phyloP scores from a whole-genome alignment of 53 echinoderm and acorn worm species.

The Stichopus horrens region DNA sequence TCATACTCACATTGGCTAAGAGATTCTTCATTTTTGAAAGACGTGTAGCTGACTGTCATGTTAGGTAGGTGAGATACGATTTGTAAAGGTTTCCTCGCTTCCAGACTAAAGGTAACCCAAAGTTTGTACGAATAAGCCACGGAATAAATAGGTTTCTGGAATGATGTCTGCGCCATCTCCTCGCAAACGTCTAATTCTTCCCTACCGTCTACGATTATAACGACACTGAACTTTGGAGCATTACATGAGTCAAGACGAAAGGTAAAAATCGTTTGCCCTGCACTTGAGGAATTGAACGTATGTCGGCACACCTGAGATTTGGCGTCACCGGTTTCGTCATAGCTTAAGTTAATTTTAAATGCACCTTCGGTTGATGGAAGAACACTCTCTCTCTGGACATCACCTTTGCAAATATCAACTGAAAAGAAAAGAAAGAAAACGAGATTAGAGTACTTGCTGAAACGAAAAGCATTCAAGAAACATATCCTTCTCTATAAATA shows the following conservation, averaged over 20 bases:
- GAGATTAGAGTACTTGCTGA: background rate
- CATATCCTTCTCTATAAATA: no score
- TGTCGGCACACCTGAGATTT: background rate
- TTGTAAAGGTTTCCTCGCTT: background rate
- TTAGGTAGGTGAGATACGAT: slow-evolving; percentile 24
- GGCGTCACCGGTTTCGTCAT: slow-evolving; percentile 16
- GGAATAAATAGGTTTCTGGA: slow-evolving; percentile 43
- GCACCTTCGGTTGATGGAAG: slow-evolving; percentile 39
- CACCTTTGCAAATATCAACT: slow-evolving; percentile 44
- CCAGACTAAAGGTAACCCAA: slow-evolving; percentile 22
- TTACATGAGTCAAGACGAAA: slow-evolving; percentile 31
- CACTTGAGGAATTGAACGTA: slow-evolving; percentile 25
- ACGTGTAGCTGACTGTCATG: slow-evolving; percentile 26
- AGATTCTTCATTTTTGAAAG: slow-evolving; percentile 35
- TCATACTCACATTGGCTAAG: slow-evolving; percentile 27
- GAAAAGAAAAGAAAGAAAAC: background rate
- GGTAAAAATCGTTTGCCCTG: slow-evolving; percentile 12
- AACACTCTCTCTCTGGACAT: slow-evolving; percentile 17
- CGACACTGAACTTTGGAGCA: slow-evolving; percentile 2
- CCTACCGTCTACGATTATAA: slow-evolving; percentile 10
- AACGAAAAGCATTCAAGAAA: no score
- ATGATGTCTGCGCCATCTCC: slow-evolving; percentile 26
- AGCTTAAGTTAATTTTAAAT: slow-evolving; percentile 25
- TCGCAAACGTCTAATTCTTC: slow-evolving; percentile 24
- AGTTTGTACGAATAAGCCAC: slow-evolving; percentile 45